Percentiles rank a stretch among this genome's conserved stretches.
These are phyloP conservation scores for Pseudotriccus pelzelni DNA, from an alignment of 2,797 vertebrate genomes.

Conservation along the genomic window DNA sequence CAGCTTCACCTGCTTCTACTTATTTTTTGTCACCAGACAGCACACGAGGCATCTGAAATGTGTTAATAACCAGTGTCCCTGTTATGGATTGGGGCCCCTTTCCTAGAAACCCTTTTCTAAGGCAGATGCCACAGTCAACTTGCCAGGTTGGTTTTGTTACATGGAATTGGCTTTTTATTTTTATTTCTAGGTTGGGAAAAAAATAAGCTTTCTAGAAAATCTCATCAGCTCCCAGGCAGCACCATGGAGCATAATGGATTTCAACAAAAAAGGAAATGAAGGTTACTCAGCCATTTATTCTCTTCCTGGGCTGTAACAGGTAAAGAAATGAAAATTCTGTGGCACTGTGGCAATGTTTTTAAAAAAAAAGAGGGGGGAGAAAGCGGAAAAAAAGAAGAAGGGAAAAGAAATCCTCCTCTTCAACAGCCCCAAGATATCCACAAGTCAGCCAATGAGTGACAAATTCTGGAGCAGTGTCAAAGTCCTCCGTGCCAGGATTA, in stretches of 20 bases:
- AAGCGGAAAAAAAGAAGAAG: too few species aligned
- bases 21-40: constrained; percentile 1
- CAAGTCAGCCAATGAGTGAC: constrained; percentile 37
- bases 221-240: constrained; percentile 19
- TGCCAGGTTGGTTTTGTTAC: not conserved
- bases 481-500: constrained; percentile 41
- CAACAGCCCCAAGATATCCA: constrained; percentile 7
- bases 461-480: constrained; percentile 32
- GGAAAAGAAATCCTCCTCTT: too few species aligned
- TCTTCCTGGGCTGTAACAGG: not conserved
- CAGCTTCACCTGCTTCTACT: constrained; percentile 11
- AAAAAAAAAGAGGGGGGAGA: accelerated
- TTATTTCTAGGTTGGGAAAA: not conserved
- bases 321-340: not conserved
- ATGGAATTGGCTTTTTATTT: not conserved
- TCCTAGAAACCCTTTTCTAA: not conserved
- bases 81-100: not conserved
- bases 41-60: not conserved
- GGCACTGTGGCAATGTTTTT: not conserved
- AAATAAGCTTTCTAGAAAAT: constrained; percentile 11
- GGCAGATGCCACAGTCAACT: not conserved
- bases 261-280: not conserved
- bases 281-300: not conserved
- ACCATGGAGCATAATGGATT: not conserved
- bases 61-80: not conserved